A percentile compares a stretch with the other conserved stretches of the same genome.
phyloP scores from a whole-genome alignment of 2,888 invertebrate species.

The Eupithecia dodoneata region DNA sequence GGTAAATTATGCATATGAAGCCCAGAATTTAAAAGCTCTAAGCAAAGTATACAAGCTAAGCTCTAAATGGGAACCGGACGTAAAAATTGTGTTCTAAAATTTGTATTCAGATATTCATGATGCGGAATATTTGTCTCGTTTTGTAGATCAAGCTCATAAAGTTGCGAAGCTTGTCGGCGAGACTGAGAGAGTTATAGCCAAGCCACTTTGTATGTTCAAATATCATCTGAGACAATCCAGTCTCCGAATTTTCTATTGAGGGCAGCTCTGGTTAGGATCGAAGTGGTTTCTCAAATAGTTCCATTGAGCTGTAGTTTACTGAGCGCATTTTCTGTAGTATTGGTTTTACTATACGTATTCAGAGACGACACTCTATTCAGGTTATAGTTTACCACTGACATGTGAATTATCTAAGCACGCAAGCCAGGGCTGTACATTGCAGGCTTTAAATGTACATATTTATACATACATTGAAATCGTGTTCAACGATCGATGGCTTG shows the following conservation, averaged over 20 bases:
- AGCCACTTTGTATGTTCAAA: not conserved
- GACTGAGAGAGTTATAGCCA: not conserved
- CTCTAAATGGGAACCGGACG: slow-evolving; percentile 14
- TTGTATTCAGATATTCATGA: slow-evolving; percentile 6
- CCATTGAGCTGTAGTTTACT: slow-evolving; percentile 17
- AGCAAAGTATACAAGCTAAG: not conserved
- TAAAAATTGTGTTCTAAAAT: not conserved
- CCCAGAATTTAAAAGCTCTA: not conserved
- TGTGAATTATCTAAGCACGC: slow-evolving; percentile 53
- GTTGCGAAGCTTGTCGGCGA: slow-evolving; percentile 4
- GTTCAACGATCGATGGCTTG: too few relatives aligned
- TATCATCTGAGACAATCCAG: slow-evolving; percentile 1
- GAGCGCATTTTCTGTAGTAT: slow-evolving; percentile 31
- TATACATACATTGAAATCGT: too few relatives aligned
- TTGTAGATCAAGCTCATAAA: slow-evolving; percentile 6
- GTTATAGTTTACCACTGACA: slow-evolving; percentile 55
- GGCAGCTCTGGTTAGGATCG: slow-evolving; percentile 3
- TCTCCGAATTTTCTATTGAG: not conserved
- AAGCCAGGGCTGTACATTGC: slow-evolving; percentile 35
- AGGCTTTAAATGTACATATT: too few relatives aligned
- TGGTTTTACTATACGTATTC: slow-evolving; percentile 7
- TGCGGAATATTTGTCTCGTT: slow-evolving; percentile 6
- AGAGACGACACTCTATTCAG: slow-evolving; percentile 48
- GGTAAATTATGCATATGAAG: not conserved
- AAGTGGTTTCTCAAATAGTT: slow-evolving; percentile 19